These are phyloP conservation scores for Eudasyphora cyanicolor DNA, from an alignment of 2,888 invertebrate genomes.

Conservation along the genomic window DNA sequence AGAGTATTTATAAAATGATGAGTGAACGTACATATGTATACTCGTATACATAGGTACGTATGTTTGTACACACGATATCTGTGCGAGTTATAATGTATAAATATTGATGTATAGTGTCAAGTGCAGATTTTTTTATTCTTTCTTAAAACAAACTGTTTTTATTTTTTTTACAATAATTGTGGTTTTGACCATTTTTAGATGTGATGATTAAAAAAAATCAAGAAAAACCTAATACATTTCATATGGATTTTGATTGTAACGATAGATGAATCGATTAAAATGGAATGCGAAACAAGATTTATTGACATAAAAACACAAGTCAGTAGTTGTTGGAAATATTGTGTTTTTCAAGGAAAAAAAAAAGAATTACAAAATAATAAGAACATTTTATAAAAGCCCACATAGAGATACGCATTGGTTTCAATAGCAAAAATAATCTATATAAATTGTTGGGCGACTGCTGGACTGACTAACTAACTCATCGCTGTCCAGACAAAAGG, in stretches of 20 bases:
- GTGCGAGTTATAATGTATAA: too few relatives aligned
- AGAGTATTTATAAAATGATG: conserved; percentile 32
- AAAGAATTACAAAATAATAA: too few relatives aligned
- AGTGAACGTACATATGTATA: neutral
- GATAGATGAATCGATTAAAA: neutral
- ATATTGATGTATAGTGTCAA: too few relatives aligned
- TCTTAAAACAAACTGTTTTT: neutral
- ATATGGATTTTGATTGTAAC: neutral
- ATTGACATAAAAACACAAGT: neutral
- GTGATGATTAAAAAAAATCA: conserved; percentile 25
- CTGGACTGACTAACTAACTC: too few relatives aligned
- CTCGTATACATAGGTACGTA: neutral
- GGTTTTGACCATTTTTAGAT: conserved; percentile 62
- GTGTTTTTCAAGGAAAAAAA: too few relatives aligned
- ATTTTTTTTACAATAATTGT: conserved; percentile 47
- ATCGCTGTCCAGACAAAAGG: too few relatives aligned
- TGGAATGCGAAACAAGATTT: neutral
- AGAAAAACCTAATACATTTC: neutral
- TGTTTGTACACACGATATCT: too few relatives aligned
- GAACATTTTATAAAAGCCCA: too few relatives aligned
- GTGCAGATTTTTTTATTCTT: conserved; percentile 29
- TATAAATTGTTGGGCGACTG: too few relatives aligned
- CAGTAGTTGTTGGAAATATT: neutral
- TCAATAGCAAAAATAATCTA: too few relatives aligned
- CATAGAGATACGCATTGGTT: too few relatives aligned